A percentile compares a stretch with the other conserved stretches of the same genome.
These are phyloP conservation scores for Pseudorectes ferrugineus DNA, from an alignment of 2,113 vertebrate species.

Conservation along the genomic window DNA sequence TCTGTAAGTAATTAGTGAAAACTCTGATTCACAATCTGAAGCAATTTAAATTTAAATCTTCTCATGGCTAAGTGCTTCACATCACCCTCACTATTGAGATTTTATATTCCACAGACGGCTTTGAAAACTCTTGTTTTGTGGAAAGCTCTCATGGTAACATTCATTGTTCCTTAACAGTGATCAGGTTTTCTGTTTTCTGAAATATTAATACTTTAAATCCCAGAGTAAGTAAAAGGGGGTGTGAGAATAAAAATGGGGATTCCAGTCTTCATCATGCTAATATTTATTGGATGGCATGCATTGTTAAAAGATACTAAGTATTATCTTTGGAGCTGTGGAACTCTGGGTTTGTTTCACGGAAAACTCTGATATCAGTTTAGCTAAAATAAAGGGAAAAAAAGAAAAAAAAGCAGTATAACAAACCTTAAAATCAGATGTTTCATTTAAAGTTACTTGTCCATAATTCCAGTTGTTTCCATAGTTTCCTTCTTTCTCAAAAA, in stretches of 20 bases:
- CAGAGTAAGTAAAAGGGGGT: rapidly evolving
- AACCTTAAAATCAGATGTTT: conserved; percentile 75
- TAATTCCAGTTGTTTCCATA: conserved; percentile 89
- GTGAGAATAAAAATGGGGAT: background rate
- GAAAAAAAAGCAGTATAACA: background rate
- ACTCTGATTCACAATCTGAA: background rate
- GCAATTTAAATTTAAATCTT: background rate
- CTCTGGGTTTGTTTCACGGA: background rate
- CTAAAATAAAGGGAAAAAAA: background rate
- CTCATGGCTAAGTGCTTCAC: background rate
- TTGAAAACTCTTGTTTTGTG: background rate
- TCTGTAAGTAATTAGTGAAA: background rate
- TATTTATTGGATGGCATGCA: background rate
- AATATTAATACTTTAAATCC: background rate
- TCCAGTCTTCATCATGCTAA: background rate
- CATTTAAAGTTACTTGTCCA: conserved; percentile 84
- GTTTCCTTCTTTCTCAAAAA: conserved; percentile 85
- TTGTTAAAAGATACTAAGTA: background rate
- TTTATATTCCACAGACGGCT: background rate
- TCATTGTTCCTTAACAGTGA: background rate
- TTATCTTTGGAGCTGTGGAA: background rate
- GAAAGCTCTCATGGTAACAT: background rate
- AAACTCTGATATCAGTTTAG: background rate
- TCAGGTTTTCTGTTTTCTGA: background rate
- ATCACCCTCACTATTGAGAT: rapidly evolving